phyloP scores from a whole-genome alignment of 2,888 invertebrate genomes.

The Azorinus chamasolen region DNA sequence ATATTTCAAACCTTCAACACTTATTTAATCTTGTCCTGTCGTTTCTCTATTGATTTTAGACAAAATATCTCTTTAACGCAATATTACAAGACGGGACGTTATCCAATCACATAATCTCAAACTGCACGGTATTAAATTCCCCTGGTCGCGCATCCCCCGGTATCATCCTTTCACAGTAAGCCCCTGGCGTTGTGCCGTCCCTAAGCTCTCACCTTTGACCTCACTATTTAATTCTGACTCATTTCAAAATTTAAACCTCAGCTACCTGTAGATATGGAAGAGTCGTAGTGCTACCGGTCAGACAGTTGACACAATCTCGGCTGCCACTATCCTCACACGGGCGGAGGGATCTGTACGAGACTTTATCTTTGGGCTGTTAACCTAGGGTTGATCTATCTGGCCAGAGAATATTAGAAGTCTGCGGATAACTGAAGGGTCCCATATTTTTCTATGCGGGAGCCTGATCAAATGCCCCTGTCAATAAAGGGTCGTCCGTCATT shows the following conservation, averaged over 20 bases:
- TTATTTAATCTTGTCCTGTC: conserved; percentile 54
- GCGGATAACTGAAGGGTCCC: too few relatives aligned
- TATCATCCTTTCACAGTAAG: conserved; percentile 23
- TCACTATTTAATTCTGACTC: conserved; percentile 52
- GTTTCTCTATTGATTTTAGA: conserved; percentile 54
- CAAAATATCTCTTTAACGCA: conserved; percentile 54
- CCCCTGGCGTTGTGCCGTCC: conserved; percentile 49
- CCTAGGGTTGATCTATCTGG: too few relatives aligned
- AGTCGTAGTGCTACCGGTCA: too few relatives aligned
- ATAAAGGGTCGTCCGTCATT: too few relatives aligned
- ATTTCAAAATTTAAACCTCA: conserved; percentile 41
- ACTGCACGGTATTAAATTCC: conserved; percentile 60
- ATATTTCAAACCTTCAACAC: conserved; percentile 53
- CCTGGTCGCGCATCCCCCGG: background rate
- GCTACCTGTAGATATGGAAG: conserved; percentile 41
- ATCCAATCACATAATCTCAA: conserved; percentile 55
- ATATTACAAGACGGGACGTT: conserved; percentile 46
- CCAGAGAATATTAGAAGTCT: too few relatives aligned
- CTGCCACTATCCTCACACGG: too few relatives aligned
- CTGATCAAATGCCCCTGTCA: too few relatives aligned
- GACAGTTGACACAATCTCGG: too few relatives aligned
- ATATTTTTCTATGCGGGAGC: too few relatives aligned
- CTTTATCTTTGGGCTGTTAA: too few relatives aligned
- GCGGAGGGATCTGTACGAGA: too few relatives aligned
- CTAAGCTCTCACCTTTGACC: conserved; percentile 56